Evolutionary conservation across 2,113 vertebrate genomes (phyloP).

Genomic region (Trogon melanurus): DNA sequence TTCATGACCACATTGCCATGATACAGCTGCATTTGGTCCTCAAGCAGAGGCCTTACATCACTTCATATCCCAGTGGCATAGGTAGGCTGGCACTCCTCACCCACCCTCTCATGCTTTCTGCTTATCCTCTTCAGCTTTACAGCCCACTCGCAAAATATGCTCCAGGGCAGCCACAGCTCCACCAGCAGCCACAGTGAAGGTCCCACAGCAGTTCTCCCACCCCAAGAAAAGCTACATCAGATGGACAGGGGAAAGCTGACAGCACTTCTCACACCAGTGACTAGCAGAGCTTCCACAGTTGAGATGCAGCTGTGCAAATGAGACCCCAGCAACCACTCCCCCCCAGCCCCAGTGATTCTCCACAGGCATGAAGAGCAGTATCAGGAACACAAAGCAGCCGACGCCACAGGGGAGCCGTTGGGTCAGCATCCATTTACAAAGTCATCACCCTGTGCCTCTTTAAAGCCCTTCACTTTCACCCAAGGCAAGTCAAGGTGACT

Average conservation of each 20-base stretch:
- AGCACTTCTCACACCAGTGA: neutral
- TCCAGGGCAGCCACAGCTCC: neutral
- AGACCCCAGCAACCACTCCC: neutral
- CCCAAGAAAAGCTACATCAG: neutral
- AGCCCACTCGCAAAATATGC: rapidly evolving
- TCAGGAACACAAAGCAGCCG: conserved; percentile 5
- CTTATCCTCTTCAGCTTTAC: neutral
- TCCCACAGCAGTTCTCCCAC: neutral
- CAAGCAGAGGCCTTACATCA: neutral
- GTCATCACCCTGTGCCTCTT: neutral
- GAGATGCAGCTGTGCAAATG: conserved; percentile 24
- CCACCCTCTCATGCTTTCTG: rapidly evolving
- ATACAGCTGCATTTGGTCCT: neutral
- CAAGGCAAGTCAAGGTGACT: neutral
- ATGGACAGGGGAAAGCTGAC: neutral
- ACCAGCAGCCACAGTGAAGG: neutral
- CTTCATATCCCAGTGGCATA: neutral
- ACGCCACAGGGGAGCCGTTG: conserved; percentile 3
- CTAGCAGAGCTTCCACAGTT: neutral
- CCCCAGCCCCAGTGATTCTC: neutral
- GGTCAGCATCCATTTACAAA: conserved; percentile 51
- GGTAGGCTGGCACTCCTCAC: no score
- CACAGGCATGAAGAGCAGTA: neutral
- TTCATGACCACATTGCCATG: neutral
- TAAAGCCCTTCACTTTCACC: neutral